A percentile compares a stretch with the other conserved stretches of the same genome.
Evolutionary conservation across 2,888 invertebrate genomes (phyloP).

Genomic region (Metalampra italica): DNA sequence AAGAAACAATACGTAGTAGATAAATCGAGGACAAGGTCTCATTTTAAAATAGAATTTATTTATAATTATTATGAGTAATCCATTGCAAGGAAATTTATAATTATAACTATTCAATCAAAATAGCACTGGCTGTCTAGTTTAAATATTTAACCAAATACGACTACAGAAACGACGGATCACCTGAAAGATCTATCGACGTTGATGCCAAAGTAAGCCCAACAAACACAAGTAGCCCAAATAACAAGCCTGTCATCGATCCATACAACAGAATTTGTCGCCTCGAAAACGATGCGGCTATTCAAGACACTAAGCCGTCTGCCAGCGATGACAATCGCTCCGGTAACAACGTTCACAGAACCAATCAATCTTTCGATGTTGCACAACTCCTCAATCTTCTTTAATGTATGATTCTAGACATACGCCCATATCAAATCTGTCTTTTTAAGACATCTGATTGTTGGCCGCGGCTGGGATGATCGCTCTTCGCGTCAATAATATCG

Average conservation of each 20-base stretch:
- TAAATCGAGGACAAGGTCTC: too few relatives aligned
- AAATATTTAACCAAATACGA: too few relatives aligned
- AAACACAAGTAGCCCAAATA: conserved; percentile 12
- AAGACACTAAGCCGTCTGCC: conserved; percentile 33
- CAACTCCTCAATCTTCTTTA: conserved; percentile 48
- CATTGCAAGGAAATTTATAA: too few relatives aligned
- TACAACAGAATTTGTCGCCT: conserved; percentile 45
- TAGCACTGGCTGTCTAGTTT: too few relatives aligned
- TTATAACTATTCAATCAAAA: neutral
- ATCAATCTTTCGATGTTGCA: conserved; percentile 58
- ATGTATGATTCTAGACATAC: conserved; percentile 45
- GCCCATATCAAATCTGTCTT: conserved; percentile 33
- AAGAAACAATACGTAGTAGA: too few relatives aligned
- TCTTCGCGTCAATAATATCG: conserved; percentile 18
- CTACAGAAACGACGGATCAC: too few relatives aligned
- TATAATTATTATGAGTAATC: too few relatives aligned
- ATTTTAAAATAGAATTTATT: too few relatives aligned
- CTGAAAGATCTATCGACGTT: too few relatives aligned
- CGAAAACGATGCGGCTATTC: conserved; percentile 42
- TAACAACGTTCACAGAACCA: conserved; percentile 47
- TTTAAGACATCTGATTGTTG: conserved; percentile 31
- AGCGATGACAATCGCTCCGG: conserved; percentile 51
- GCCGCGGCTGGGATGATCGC: conserved; percentile 29
- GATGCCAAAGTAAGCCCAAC: too few relatives aligned
- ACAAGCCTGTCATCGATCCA: conserved; percentile 22